phyloP scores from a whole-genome alignment of 2,888 invertebrate species.

The Calliscelio sp. region DNA sequence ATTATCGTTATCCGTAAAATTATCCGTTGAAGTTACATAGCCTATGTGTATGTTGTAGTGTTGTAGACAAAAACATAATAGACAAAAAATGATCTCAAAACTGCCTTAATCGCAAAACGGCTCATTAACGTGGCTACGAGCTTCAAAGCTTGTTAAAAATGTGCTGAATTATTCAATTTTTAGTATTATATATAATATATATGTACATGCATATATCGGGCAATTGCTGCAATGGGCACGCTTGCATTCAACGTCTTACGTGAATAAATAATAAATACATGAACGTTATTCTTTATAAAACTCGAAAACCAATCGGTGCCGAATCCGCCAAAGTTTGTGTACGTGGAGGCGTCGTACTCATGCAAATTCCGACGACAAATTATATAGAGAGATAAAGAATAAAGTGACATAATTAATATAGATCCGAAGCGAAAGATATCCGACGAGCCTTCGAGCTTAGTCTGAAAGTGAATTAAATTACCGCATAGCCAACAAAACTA shows the following conservation, averaged over 20 bases:
- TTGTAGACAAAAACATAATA: constrained; percentile 19
- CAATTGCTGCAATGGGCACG: constrained; percentile 49
- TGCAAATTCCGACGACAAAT: constrained; percentile 62
- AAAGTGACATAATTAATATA: neutral
- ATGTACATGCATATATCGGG: constrained; percentile 69
- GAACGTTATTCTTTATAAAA: constrained; percentile 81
- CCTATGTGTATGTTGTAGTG: constrained; percentile 29
- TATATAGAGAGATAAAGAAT: constrained; percentile 18
- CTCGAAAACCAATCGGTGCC: constrained; percentile 77
- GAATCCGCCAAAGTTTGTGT: constrained; percentile 47
- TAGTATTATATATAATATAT: constrained; percentile 49
- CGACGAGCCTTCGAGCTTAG: constrained; percentile 82
- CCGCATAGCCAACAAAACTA: constrained; percentile 76
- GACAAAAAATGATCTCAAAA: constrained; percentile 31
- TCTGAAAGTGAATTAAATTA: constrained; percentile 81
- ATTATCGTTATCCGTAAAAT: constrained; percentile 79
- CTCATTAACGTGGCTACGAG: constrained; percentile 73
- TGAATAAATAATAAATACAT: constrained; percentile 83
- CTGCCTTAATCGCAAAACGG: constrained; percentile 55
- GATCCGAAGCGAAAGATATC: constrained; percentile 19
- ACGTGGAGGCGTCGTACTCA: constrained; percentile 50
- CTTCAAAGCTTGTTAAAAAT: constrained; percentile 74
- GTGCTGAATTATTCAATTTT: constrained; percentile 59
- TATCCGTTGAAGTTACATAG: constrained; percentile 69
- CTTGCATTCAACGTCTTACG: constrained; percentile 80